Conservation (phyloP, 1,140 invertebrate species). For the Popillia japonica region DNA sequence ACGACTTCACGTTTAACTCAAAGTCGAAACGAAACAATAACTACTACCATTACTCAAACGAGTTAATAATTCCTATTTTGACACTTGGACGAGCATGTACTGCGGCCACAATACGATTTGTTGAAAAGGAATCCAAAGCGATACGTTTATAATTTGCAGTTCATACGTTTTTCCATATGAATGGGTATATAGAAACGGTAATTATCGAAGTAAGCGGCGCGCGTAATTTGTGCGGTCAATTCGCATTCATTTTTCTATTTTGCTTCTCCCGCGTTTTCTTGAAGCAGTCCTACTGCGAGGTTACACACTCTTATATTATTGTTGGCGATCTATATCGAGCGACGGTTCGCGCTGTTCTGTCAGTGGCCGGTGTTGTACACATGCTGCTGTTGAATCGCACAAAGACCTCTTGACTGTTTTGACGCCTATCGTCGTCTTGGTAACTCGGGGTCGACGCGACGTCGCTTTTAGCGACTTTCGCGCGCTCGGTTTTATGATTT, state of each 20-base stretch:
- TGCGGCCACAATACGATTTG: neutral
- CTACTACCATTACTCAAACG: conserved; percentile 1
- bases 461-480: conserved; percentile 1
- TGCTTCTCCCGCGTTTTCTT: neutral
- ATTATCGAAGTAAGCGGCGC: conserved; percentile 10
- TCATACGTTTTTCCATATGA: neutral
- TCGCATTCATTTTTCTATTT: neutral
- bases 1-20: neutral
- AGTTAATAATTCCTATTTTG: conserved; percentile 16
- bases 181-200: conserved; percentile 6
- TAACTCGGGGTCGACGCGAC: neutral
- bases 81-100: neutral
- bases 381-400: neutral
- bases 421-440: neutral
- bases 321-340: conserved; percentile 3
- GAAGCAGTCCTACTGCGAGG: neutral
- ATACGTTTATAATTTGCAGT: conserved; percentile 2
- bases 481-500: neutral
- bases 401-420: conserved; percentile 18
- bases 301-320: neutral
- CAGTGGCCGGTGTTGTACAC: neutral
- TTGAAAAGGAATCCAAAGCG: neutral
- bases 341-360: conserved; percentile 12
- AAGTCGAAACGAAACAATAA: neutral
- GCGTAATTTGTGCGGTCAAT: conserved; percentile 18